A percentile compares a stretch with the other conserved stretches of the same genome.
Evolutionary conservation across 2,113 vertebrate species (phyloP).

Genomic region (Mesoclemmys tuberculata): DNA sequence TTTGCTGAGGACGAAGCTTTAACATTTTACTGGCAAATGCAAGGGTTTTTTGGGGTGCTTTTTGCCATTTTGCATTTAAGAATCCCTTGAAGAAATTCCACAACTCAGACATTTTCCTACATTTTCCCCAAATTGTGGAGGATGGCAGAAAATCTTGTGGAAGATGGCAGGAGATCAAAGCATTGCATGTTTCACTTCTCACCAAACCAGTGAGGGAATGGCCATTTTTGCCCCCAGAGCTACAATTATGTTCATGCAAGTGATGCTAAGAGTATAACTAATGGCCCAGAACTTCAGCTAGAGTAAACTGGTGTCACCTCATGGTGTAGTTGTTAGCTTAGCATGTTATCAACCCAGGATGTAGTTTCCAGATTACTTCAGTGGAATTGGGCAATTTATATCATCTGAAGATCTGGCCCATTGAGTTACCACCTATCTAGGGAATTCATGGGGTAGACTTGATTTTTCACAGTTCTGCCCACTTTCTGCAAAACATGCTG

Average conservation of each 20-base stretch:
- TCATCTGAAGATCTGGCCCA: slow-evolving; percentile 25
- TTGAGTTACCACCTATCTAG: background rate
- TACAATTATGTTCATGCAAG: slow-evolving; percentile 61
- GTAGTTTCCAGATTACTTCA: slow-evolving; percentile 60
- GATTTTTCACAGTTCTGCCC: background rate
- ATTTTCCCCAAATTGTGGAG: slow-evolving; percentile 56
- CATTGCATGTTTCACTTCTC: slow-evolving; percentile 68
- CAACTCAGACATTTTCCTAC: slow-evolving; percentile 63
- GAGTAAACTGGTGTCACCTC: slow-evolving; percentile 49
- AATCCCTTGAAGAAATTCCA: slow-evolving; percentile 50
- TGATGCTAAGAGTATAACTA: slow-evolving; percentile 58
- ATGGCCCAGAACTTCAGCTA: slow-evolving; percentile 36
- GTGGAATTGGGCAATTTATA: slow-evolving; percentile 32
- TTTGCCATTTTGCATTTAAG: slow-evolving; percentile 53
- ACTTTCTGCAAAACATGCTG: background rate
- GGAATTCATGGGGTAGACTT: background rate
- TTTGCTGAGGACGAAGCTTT: slow-evolving; percentile 33
- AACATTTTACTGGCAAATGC: slow-evolving; percentile 51
- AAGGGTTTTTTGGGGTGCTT: slow-evolving; percentile 57
- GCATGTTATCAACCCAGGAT: background rate
- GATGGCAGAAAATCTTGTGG: slow-evolving; percentile 64
- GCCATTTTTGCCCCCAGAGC: slow-evolving; percentile 64
- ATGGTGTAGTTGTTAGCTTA: slow-evolving; percentile 50
- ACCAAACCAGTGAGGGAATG: slow-evolving; percentile 55
- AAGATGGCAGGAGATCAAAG: slow-evolving; percentile 57